Base-by-base conservation (phyloP, 2,797 vertebrate genomes). In the Cryptoprocta ferox region DNA sequence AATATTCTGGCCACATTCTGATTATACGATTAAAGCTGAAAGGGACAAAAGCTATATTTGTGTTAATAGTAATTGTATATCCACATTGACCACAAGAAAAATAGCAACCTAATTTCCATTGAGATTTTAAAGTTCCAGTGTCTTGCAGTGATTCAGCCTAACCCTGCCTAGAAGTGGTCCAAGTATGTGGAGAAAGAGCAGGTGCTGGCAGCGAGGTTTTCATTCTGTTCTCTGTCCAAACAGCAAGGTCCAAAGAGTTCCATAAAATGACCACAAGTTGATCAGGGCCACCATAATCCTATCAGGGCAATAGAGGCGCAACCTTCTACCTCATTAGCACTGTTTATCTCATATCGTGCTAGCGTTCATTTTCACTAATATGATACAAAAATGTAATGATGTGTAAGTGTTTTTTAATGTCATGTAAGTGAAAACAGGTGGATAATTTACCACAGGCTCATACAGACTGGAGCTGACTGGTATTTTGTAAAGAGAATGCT, bases 351-450 rank as follows among this genome's bases (percentile, higher is more conserved):
- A 93, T 94, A 95, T 97, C 96, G 92, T 92, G 93, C 86, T 97
- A 86, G 48, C 98, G 96, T 98, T 98, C 98, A 98, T 98, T 99
- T 98, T 98, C 98, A 95, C 98, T 98, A 98, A 98, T 98, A 98
- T 86, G 96, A 98, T 98, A 98, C 97, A 98, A 98, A 98, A 98
- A 96, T 95, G 91, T 98, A 98, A 98, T 98, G 98, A 98, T 98
- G 98, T 98, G 18, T 98, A 99, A 98, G 98, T 98, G 98, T 96
- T 98, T 99, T 99, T 98, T 98, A 98, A 99, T 98, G 98, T 98
- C 98, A 97, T 98, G 98, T 99, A 98, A 98, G 98, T 98, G 98
- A 98, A 98, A 98, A 98, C 98, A 98, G 98, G 98, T 98, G 98
- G 98, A 97, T 97, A 98, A 98, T 98, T 98, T 98, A 97, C 98